These are phyloP conservation scores for Masticophis lateralis DNA, from an alignment of 2,797 vertebrate genomes.

Conservation along the genomic window DNA sequence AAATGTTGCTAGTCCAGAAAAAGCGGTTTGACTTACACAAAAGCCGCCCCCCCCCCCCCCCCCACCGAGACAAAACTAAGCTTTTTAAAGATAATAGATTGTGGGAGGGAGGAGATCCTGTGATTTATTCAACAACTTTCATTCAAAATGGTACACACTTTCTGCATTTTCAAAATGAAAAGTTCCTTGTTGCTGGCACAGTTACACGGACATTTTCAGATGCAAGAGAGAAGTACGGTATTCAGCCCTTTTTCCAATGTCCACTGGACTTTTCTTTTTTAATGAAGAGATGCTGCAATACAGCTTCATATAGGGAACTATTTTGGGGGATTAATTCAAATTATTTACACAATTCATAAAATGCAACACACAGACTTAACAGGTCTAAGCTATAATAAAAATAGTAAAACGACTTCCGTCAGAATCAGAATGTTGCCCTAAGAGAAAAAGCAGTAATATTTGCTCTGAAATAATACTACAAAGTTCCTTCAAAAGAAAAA, in stretches of 20 bases:
- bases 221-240: background rate
- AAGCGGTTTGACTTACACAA: background rate
- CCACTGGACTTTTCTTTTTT: background rate
- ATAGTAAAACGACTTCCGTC: background rate
- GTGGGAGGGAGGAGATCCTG: no score
- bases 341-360: background rate
- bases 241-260: background rate
- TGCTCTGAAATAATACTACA: background rate
- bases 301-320: background rate
- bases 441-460: background rate
- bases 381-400: background rate
- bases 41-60: no score
- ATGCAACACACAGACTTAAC: background rate
- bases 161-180: background rate
- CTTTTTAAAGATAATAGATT: background rate
- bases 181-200: background rate
- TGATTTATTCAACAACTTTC: background rate
- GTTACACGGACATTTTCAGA: background rate
- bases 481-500: background rate
- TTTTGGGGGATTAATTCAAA: background rate
- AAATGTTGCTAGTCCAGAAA: background rate
- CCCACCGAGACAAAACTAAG: background rate
- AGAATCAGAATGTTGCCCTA: background rate
- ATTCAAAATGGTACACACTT: background rate
- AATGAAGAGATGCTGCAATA: background rate